Evolutionary conservation across 37 sponge, comb jelly and placozoan species (phyloP).

Genomic region (Dysidea cf. avara): DNA sequence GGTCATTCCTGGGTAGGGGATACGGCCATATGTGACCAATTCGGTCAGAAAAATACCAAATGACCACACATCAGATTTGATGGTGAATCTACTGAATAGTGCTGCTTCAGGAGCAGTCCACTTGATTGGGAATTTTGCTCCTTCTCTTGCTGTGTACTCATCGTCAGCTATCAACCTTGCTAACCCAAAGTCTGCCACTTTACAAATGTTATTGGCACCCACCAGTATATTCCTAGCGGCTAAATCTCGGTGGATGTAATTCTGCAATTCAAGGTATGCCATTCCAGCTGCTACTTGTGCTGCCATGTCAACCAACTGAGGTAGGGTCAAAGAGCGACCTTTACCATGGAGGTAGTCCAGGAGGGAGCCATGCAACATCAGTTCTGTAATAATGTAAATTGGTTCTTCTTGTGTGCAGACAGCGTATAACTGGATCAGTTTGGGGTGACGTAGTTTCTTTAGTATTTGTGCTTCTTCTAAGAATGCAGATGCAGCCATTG

Average conservation of each 20-base stretch:
- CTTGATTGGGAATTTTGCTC: constrained; percentile 99
- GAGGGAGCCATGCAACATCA: constrained; percentile 94
- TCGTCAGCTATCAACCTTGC: constrained; percentile 95
- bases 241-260: constrained; percentile 98
- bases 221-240: constrained; percentile 98
- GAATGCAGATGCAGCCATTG: constrained; percentile 80
- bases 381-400: constrained; percentile 93
- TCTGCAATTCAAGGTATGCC: constrained; percentile 96
- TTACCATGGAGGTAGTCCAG: constrained; percentile 92
- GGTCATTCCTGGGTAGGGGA: constrained; percentile 97
- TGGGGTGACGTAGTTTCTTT: constrained; percentile 92
- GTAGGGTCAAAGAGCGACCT: constrained; percentile 68
- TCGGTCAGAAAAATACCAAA: constrained; percentile 95
- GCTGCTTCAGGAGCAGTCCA: constrained; percentile 99
- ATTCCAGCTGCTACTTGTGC: constrained; percentile 94
- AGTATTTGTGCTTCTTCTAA: constrained; percentile 86
- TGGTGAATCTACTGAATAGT: constrained; percentile 92
- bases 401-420: constrained; percentile 96
- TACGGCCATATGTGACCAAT: constrained; percentile 93
- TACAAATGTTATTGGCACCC: constrained; percentile 89
- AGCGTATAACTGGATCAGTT: constrained; percentile 93
- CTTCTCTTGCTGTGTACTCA: constrained; percentile 87
- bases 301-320: constrained; percentile 83
- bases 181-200: constrained; percentile 97
- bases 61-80: no score